Percentiles rank a stretch among this genome's conserved stretches.
These are phyloP conservation scores for Lerema accius DNA, from an alignment of 1,140 invertebrate genomes.

Conservation along the genomic window DNA sequence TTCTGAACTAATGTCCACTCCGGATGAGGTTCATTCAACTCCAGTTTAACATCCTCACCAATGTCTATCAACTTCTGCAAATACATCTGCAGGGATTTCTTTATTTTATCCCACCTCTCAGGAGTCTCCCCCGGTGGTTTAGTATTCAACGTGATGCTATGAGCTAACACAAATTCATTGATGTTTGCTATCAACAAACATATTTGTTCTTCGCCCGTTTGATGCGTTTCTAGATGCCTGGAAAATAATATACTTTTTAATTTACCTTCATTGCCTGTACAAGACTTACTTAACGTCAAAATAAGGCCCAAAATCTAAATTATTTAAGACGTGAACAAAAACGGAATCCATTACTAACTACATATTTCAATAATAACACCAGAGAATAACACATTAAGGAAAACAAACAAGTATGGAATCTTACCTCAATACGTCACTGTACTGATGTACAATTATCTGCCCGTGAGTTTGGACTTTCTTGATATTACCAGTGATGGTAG, in stretches of 20 bases:
- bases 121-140: constrained; percentile 80
- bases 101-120: constrained; percentile 81
- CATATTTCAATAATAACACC: constrained; percentile 12
- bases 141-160: constrained; percentile 81
- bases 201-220: constrained; percentile 70
- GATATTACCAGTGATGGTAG: constrained; percentile 81
- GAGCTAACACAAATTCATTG: constrained; percentile 79
- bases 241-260: constrained; percentile 42
- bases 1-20: constrained; percentile 70
- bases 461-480: constrained; percentile 82
- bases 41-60: constrained; percentile 77
- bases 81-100: constrained; percentile 75
- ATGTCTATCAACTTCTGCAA: constrained; percentile 78
- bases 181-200: constrained; percentile 78
- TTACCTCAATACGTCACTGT: constrained; percentile 79
- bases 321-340: too few species aligned
- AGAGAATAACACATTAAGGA: too few species aligned
- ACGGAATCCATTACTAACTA: too few species aligned
- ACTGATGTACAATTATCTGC: constrained; percentile 80
- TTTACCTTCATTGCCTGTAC: not conserved
- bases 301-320: too few species aligned
- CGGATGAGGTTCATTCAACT: constrained; percentile 73
- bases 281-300: too few species aligned
- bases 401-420: too few species aligned
- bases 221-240: constrained; percentile 70